phyloP scores from a whole-genome alignment of 2,113 vertebrate species.

The Asarcornis scutulata region DNA sequence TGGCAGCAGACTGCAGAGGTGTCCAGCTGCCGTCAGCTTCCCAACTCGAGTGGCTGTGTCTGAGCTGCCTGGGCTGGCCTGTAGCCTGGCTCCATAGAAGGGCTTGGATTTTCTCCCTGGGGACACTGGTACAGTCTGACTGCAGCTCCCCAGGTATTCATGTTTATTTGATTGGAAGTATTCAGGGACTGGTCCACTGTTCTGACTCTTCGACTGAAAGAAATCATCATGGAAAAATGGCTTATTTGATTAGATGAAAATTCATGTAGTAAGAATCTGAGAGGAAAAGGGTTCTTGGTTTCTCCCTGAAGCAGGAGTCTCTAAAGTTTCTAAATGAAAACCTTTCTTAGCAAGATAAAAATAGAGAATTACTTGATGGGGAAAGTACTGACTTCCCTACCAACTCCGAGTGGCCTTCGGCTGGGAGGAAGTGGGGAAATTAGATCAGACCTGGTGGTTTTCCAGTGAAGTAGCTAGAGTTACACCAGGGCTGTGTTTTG shows the following conservation, averaged over 20 bases:
- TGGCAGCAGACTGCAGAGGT: no score
- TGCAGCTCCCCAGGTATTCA: neutral
- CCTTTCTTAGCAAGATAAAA: slow-evolving; percentile 20
- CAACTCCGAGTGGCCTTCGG: neutral
- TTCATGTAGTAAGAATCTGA: neutral
- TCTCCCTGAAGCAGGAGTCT: neutral
- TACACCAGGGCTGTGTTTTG: neutral
- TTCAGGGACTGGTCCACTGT: neutral
- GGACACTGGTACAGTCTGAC: neutral
- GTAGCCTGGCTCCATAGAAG: neutral
- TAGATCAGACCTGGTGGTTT: neutral
- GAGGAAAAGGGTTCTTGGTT: neutral
- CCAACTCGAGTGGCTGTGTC: neutral
- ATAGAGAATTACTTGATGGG: slow-evolving; percentile 38
- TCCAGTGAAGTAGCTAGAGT: neutral
- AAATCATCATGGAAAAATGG: neutral
- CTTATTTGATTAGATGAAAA: neutral
- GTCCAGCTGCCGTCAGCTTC: neutral
- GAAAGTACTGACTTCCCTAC: slow-evolving; percentile 13
- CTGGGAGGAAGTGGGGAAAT: neutral
- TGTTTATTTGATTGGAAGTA: neutral
- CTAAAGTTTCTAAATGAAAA: slow-evolving; percentile 21
- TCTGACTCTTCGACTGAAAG: neutral
- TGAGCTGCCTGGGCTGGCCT: neutral
- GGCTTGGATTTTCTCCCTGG: neutral